Percentiles rank a stretch among this genome's conserved stretches.
Evolutionary conservation across 2,888 invertebrate species (phyloP).

Genomic region (Drosophila pseudotakahashii): DNA sequence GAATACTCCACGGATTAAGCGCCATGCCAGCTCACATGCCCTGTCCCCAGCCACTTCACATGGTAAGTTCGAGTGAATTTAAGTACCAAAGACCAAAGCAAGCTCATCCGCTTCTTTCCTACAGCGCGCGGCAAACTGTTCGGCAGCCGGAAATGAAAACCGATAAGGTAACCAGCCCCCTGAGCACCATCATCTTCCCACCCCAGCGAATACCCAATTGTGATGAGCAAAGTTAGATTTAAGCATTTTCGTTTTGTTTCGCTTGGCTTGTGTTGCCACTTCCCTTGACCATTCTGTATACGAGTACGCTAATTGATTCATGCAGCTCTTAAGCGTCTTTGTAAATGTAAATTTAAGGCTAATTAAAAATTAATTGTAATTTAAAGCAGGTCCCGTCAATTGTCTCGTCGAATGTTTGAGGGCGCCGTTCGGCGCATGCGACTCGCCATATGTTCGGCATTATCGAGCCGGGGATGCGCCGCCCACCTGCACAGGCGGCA

Average conservation of each 20-base stretch:
- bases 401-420: conserved; percentile 32
- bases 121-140: conserved; percentile 67
- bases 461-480: conserved; percentile 22
- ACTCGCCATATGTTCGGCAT: conserved; percentile 55
- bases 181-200: conserved; percentile 24
- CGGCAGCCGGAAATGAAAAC: conserved; percentile 63
- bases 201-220: conserved; percentile 41
- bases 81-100: not conserved
- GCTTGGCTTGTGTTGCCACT: conserved; percentile 7
- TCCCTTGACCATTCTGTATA: conserved; percentile 29
- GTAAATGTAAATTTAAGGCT: conserved; percentile 49
- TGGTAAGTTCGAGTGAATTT: conserved; percentile 46
- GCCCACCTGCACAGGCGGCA: conserved; percentile 40
- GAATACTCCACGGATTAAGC: conserved; percentile 70
- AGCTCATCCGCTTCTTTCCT: conserved; percentile 9
- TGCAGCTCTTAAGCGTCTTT: conserved; percentile 45
- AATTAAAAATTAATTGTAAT: conserved; percentile 71
- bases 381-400: conserved; percentile 46
- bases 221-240: conserved; percentile 53
- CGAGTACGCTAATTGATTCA: conserved; percentile 53
- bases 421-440: conserved; percentile 41
- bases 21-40: conserved; percentile 78
- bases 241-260: conserved; percentile 31
- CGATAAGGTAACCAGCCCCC: conserved; percentile 12
- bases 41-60: conserved; percentile 59